Conservation (phyloP, 2,113 vertebrate genomes). For the Leucosticte australis region DNA sequence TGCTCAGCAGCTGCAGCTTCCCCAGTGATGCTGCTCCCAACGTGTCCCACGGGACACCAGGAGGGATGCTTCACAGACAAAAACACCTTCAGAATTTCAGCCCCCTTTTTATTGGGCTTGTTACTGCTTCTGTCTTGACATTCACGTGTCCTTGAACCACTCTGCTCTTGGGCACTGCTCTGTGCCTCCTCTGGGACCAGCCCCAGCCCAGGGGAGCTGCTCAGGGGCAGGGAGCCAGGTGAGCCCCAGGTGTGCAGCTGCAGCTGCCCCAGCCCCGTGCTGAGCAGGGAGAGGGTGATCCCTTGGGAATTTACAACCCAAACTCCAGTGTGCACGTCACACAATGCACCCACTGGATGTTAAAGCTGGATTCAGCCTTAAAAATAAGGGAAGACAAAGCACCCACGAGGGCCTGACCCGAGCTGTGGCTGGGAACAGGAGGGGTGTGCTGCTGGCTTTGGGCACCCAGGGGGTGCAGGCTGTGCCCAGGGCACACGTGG, state of each 20-base stretch:
- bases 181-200: accelerated
- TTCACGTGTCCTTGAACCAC: accelerated
- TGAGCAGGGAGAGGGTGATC: accelerated
- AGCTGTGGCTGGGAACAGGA: background rate
- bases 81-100: background rate
- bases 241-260: background rate
- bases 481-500: background rate
- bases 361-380: background rate
- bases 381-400: background rate
- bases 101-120: background rate
- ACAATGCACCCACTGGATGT: accelerated
- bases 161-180: accelerated
- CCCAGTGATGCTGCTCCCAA: background rate
- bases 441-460: accelerated
- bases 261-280: background rate
- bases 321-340: accelerated
- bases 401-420: accelerated
- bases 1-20: background rate
- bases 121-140: accelerated
- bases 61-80: accelerated
- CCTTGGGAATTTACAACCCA: accelerated
- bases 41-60: accelerated
- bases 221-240: background rate
- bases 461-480: background rate
- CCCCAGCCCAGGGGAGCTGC: accelerated